phyloP scores from a whole-genome alignment of 2,888 invertebrate species.

The Orthosia cruda region DNA sequence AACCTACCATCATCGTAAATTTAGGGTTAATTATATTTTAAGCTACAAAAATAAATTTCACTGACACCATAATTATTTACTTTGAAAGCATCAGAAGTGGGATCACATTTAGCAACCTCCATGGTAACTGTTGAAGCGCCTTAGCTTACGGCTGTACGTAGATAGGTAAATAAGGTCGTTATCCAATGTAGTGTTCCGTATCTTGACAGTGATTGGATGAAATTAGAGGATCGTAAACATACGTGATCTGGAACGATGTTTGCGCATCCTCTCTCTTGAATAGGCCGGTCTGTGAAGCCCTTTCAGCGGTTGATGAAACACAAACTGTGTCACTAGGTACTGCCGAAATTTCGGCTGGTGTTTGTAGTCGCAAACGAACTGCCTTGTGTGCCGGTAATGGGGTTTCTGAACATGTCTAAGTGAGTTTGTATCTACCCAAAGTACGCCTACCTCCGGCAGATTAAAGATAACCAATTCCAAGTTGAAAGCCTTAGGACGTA shows the following conservation, averaged over 20 bases:
- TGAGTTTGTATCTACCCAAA: conserved; percentile 56
- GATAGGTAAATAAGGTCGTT: conserved; percentile 55
- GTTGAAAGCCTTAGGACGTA: conserved; percentile 47
- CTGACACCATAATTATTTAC: background rate
- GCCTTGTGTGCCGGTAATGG: conserved; percentile 81
- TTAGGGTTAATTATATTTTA: conserved; percentile 36
- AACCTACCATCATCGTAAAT: conserved; percentile 43
- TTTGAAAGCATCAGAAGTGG: conserved; percentile 23
- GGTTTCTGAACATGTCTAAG: conserved; percentile 76
- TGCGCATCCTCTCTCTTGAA: conserved; percentile 82
- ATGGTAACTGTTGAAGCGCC: conserved; percentile 13
- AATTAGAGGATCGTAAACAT: conserved; percentile 83
- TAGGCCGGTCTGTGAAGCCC: conserved; percentile 76
- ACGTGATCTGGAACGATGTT: conserved; percentile 82
- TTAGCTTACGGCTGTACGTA: conserved; percentile 25
- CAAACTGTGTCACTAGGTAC: conserved; percentile 88
- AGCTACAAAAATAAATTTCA: conserved; percentile 28
- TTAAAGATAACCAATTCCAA: conserved; percentile 62
- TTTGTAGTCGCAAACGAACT: conserved; percentile 84
- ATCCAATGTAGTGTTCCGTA: conserved; percentile 61
- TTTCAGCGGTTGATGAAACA: conserved; percentile 89
- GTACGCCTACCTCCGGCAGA: conserved; percentile 54
- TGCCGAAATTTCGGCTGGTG: conserved; percentile 85
- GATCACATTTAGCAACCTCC: background rate
- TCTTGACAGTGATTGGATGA: conserved; percentile 83